Percentiles rank a stretch among this genome's conserved stretches.
Conservation (phyloP, 1,140 invertebrate genomes). For the Solen grandis region DNA sequence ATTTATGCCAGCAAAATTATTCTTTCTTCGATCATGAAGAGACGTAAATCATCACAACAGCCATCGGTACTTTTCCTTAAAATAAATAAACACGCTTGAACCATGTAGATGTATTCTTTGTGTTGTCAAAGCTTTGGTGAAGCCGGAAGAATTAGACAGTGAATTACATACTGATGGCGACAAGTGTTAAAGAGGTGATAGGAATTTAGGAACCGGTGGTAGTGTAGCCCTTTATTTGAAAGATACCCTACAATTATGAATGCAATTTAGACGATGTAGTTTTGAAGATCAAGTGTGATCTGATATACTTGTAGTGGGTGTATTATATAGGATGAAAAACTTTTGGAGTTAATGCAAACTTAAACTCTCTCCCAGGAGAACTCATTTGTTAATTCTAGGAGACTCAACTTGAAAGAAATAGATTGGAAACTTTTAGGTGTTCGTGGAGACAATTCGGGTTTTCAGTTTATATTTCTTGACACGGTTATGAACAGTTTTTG, state of each 20-base stretch:
- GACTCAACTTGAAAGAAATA: neutral
- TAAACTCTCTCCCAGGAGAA: neutral
- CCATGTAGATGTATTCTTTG: no score
- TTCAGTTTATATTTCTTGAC: conserved; percentile 1
- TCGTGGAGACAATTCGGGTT: neutral
- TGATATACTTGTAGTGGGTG: neutral
- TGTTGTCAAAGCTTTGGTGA: no score
- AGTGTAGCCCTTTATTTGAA: conserved; percentile 1
- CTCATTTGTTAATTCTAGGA: neutral
- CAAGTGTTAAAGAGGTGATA: conserved; percentile 1
- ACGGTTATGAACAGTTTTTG: no score
- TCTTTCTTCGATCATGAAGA: no score
- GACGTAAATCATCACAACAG: no score
- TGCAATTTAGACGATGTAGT: neutral
- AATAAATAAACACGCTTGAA: no score
- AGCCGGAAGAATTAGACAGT: neutral
- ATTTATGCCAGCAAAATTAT: no score
- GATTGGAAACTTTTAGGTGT: conserved; percentile 3
- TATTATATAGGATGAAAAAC: conserved; percentile 1
- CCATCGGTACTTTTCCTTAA: no score
- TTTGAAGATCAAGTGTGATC: conserved; percentile 13
- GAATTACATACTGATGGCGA: neutral
- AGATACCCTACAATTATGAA: conserved; percentile 13
- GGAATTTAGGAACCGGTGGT: neutral
- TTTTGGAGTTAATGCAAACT: neutral